phyloP scores from a whole-genome alignment of 2,888 invertebrate species.

The Poecilus cupreus region DNA sequence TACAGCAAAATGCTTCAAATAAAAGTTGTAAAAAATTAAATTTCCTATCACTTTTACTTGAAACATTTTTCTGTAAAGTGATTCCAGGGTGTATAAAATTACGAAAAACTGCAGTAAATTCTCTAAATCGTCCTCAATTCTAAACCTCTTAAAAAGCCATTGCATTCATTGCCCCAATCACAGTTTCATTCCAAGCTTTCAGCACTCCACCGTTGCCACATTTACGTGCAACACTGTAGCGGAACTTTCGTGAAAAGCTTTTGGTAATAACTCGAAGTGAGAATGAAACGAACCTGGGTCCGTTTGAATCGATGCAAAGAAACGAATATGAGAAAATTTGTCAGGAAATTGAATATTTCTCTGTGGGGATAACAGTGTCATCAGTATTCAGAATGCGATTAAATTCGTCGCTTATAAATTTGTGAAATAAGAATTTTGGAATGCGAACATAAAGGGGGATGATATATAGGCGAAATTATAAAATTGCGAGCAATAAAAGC shows the following conservation, averaged over 20 bases:
- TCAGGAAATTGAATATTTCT: slow-evolving; percentile 40
- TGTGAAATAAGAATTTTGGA: not conserved
- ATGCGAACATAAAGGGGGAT: not conserved
- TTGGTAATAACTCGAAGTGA: slow-evolving; percentile 22
- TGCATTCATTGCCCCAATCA: not conserved
- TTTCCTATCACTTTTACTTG: no score
- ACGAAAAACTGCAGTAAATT: not conserved
- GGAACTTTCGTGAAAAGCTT: slow-evolving; percentile 11
- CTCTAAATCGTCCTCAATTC: not conserved
- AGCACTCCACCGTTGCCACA: not conserved
- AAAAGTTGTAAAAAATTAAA: no score
- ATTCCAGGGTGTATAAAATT: no score
- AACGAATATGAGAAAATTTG: slow-evolving; percentile 16
- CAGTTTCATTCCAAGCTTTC: slow-evolving; percentile 30
- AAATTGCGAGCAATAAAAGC: no score
- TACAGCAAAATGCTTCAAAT: no score
- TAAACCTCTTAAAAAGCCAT: not conserved
- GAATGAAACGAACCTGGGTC: not conserved
- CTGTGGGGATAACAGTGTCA: slow-evolving; percentile 13
- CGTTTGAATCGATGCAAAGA: not conserved
- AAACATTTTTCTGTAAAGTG: no score
- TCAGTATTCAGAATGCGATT: slow-evolving; percentile 26
- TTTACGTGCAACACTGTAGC: slow-evolving; percentile 22
- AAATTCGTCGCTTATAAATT: slow-evolving; percentile 35
- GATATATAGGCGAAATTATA: no score